Percentiles rank a stretch among this genome's conserved stretches.
phyloP scores from a whole-genome alignment of 1,140 invertebrate species.

The Neodiprion pinetum region DNA sequence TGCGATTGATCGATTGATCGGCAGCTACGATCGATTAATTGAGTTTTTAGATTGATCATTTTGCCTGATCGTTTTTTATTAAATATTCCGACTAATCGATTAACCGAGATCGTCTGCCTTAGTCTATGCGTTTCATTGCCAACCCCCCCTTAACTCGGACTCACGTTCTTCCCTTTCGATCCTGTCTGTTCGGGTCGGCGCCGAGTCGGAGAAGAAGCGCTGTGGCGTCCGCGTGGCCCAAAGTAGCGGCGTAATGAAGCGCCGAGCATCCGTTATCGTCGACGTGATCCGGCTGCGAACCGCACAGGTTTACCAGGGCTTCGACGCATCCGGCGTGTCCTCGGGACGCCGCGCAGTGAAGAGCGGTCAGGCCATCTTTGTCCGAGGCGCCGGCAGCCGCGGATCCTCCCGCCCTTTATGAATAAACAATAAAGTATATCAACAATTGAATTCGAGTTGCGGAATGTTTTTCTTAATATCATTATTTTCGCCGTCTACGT shows the following conservation, averaged over 20 bases:
- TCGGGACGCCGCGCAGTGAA: slow-evolving; percentile 95
- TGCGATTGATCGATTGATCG: no score
- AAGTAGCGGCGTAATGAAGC: slow-evolving; percentile 93
- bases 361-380: slow-evolving; percentile 83
- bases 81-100: no score
- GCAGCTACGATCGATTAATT: no score
- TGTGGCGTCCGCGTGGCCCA: slow-evolving; percentile 94
- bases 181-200: slow-evolving; percentile 90
- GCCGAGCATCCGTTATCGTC: slow-evolving; percentile 95
- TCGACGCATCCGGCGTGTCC: slow-evolving; percentile 94
- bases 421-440: background rate
- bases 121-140: no score
- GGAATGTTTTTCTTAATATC: no score
- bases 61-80: background rate
- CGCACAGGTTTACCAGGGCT: slow-evolving; percentile 87
- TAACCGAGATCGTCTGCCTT: no score
- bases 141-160: slow-evolving; percentile 25
- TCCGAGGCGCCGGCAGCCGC: slow-evolving; percentile 55
- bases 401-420: slow-evolving; percentile 53
- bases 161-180: slow-evolving; percentile 88
- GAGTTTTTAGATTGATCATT: no score
- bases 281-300: slow-evolving; percentile 79
- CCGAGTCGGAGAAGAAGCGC: slow-evolving; percentile 87
- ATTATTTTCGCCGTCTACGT: no score
- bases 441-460: background rate